These are phyloP conservation scores for Hirundichthys speculiger DNA, from an alignment of 2,113 vertebrate genomes.

Conservation along the genomic window DNA sequence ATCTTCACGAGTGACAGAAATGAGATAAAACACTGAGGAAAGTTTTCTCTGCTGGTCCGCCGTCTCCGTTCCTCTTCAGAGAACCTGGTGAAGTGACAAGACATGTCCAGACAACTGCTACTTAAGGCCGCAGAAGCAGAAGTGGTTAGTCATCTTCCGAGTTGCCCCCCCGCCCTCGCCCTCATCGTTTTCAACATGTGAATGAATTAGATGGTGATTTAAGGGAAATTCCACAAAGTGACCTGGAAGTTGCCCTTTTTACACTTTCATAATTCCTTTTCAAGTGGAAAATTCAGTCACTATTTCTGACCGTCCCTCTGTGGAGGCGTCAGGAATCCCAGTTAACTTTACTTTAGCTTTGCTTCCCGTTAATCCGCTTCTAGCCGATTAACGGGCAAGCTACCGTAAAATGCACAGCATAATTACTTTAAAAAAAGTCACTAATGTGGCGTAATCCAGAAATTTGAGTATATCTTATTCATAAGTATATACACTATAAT, in stretches of 20 bases:
- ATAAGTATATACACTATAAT: too few species aligned
- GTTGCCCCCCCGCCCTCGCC: neutral
- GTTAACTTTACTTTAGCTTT: too few species aligned
- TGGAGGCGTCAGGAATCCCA: neutral
- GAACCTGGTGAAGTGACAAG: neutral
- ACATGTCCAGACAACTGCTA: neutral
- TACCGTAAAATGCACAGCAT: too few species aligned
- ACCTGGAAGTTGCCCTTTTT: neutral
- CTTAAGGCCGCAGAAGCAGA: neutral
- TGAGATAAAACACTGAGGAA: neutral
- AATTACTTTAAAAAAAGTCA: too few species aligned
- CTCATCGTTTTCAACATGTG: neutral
- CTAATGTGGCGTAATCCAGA: too few species aligned
- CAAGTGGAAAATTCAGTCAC: neutral
- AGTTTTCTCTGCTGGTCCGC: neutral
- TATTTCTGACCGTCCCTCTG: neutral
- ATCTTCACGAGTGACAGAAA: neutral
- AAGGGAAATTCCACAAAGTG: neutral
- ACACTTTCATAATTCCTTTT: constrained; percentile 36
- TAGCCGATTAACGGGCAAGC: too few species aligned
- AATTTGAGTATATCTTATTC: too few species aligned
- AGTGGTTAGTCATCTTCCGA: neutral
- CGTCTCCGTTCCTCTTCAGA: neutral
- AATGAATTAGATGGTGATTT: neutral
- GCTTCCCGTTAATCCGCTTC: too few species aligned